These are phyloP conservation scores for Cassiopea andromeda DNA, from an alignment of 30 jellyfish, hydroid and myxozoan genomes.

Conservation along the genomic window DNA sequence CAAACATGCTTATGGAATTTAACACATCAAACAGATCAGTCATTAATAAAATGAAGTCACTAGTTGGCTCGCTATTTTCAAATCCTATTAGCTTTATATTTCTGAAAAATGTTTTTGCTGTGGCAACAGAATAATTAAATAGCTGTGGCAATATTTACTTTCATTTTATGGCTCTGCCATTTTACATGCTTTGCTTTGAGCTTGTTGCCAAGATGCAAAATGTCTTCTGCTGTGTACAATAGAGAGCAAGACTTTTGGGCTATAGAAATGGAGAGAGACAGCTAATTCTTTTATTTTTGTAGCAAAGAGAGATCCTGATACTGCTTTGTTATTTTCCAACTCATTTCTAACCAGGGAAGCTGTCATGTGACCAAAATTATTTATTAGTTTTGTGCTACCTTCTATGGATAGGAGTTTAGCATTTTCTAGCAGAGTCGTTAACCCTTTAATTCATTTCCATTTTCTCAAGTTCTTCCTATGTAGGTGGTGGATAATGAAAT, in stretches of 20 bases:
- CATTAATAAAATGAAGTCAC: not conserved
- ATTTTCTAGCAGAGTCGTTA: not conserved
- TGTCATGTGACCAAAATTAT: not conserved
- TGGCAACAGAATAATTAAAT: not conserved
- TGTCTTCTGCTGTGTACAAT: not conserved
- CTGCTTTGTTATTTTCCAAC: not conserved
- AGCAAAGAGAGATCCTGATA: not conserved
- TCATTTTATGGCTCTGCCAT: not conserved
- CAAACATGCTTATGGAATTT: conserved; percentile 33
- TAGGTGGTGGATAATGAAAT: not conserved
- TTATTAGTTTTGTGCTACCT: not conserved
- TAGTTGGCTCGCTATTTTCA: not conserved
- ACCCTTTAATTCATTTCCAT: not conserved
- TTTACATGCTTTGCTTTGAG: not conserved
- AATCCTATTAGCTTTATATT: not conserved
- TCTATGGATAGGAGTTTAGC: not conserved
- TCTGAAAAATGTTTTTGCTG: not conserved
- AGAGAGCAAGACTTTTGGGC: not conserved
- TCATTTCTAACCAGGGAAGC: not conserved
- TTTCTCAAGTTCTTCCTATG: not conserved
- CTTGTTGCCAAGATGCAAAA: not conserved
- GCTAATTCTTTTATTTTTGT: not conserved
- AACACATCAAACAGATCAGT: not conserved
- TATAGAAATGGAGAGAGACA: not conserved
- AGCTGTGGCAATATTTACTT: not conserved